phyloP scores from a whole-genome alignment of 2,113 vertebrate genomes.

The Prunella fulvescens region DNA sequence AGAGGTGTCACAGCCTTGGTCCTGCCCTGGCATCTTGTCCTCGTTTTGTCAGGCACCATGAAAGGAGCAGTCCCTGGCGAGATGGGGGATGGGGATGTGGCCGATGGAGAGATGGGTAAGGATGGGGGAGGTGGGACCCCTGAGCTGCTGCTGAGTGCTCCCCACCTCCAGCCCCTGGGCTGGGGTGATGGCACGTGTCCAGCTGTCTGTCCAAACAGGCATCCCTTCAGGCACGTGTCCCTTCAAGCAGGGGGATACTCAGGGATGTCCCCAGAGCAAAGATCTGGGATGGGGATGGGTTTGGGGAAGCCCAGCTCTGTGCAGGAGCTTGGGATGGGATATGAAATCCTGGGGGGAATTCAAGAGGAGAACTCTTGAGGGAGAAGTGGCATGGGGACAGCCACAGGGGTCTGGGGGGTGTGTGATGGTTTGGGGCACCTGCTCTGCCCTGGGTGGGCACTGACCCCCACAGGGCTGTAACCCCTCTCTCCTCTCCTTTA shows the following conservation, averaged over 20 bases:
- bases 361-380: not conserved
- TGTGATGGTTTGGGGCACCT: not conserved
- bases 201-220: not conserved
- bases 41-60: not conserved
- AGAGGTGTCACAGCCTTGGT: not conserved
- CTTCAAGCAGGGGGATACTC: no score
- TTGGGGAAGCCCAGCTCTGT: not conserved
- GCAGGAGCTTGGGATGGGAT: not conserved
- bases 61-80: not conserved
- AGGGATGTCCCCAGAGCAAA: not conserved
- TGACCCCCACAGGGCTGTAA: rapidly evolving
- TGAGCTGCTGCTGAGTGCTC: rapidly evolving
- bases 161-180: not conserved
- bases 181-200: rapidly evolving
- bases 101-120: constrained; percentile 11
- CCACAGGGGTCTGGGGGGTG: rapidly evolving
- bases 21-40: not conserved
- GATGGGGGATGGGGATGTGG: not conserved
- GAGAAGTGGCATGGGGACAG: rapidly evolving
- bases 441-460: not conserved
- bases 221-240: not conserved
- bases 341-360: not conserved
- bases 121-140: not conserved
- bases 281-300: not conserved
- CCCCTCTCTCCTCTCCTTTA: constrained; percentile 27